phyloP scores from a whole-genome alignment of 2,797 vertebrate species.

The Centropyge bicolor region DNA sequence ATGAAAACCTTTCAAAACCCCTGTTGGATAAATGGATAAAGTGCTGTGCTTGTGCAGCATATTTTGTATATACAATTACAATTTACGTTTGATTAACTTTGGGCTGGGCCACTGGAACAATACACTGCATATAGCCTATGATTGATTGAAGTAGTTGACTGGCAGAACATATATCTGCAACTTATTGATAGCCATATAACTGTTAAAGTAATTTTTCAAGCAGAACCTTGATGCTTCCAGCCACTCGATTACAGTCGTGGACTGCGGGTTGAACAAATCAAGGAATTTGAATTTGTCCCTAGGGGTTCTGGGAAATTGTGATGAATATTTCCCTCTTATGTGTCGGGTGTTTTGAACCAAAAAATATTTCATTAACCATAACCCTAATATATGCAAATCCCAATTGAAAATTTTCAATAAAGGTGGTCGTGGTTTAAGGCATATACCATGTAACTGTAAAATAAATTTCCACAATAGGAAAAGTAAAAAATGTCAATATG shows the following conservation, averaged over 20 bases:
- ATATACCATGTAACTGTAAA: too few species aligned
- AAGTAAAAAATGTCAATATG: too few species aligned
- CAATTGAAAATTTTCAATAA: background rate
- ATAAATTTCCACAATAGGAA: too few species aligned
- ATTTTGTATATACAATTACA: background rate
- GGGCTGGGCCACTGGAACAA: background rate
- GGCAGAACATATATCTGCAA: background rate
- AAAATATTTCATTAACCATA: background rate
- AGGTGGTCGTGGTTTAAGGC: background rate
- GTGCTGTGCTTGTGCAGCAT: background rate
- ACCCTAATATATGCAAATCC: background rate
- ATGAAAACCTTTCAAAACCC: slow-evolving; percentile 40
- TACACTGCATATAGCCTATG: background rate
- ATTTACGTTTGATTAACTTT: background rate
- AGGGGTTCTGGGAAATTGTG: background rate
- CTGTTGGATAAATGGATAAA: slow-evolving; percentile 21
- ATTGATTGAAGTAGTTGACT: background rate
- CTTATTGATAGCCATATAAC: background rate
- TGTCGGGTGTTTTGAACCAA: background rate
- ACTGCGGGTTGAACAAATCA: background rate
- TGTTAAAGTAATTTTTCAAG: background rate
- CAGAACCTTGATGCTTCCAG: background rate
- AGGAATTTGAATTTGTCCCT: background rate
- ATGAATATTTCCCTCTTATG: background rate
- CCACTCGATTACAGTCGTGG: background rate